Percentiles rank a stretch among this genome's conserved stretches.
Evolutionary conservation across 2,797 vertebrate species (phyloP).

Genomic region (Acanthis flammea): DNA sequence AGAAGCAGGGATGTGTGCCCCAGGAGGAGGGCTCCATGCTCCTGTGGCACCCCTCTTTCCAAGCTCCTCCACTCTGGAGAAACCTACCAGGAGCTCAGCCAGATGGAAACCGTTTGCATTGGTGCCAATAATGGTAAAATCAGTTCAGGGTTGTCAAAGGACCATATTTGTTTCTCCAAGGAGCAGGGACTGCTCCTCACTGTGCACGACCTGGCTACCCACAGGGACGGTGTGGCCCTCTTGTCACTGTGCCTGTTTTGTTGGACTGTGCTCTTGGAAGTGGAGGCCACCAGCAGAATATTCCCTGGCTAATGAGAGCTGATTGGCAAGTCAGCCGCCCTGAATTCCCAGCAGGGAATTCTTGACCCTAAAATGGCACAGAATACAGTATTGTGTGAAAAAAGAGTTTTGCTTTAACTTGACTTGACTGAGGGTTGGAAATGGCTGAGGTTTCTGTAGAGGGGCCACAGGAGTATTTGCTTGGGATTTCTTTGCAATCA

Average conservation of each 20-base stretch:
- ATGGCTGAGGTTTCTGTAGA: background rate
- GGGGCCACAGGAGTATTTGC: background rate
- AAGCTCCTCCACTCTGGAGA: background rate
- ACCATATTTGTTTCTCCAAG: background rate
- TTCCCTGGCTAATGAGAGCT: background rate
- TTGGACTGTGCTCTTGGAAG: background rate
- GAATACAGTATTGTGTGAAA: background rate
- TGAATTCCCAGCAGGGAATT: background rate
- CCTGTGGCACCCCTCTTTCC: background rate
- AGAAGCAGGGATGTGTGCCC: rapidly evolving
- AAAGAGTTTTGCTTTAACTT: background rate
- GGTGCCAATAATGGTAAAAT: background rate
- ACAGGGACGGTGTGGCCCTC: rapidly evolving
- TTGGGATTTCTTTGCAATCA: background rate
- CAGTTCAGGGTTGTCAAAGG: background rate
- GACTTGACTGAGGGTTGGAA: background rate
- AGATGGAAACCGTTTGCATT: background rate
- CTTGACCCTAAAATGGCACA: background rate
- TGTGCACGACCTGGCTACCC: rapidly evolving
- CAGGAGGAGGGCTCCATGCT: background rate
- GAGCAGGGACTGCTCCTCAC: background rate
- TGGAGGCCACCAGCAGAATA: background rate
- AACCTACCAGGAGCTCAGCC: background rate
- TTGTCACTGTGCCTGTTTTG: background rate
- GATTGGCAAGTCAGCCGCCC: background rate